Evolutionary conservation across 1,140 invertebrate genomes (phyloP).

Genomic region (Armadillidium nasatum): DNA sequence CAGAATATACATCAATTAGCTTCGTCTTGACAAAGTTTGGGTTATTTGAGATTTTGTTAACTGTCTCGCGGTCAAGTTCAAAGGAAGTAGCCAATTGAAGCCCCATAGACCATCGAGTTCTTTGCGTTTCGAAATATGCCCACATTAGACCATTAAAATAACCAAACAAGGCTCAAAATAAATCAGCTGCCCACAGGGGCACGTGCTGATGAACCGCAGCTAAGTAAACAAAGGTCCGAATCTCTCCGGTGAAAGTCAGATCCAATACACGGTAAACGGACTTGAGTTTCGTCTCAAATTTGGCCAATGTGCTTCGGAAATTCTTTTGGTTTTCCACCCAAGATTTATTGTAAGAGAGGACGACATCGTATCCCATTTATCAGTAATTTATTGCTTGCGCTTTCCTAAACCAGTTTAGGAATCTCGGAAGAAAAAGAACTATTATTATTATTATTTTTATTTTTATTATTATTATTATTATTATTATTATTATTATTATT

Average conservation of each 20-base stretch:
- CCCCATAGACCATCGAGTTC: not conserved
- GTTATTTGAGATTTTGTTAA: not conserved
- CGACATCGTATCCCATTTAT: not conserved
- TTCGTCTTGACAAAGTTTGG: no score
- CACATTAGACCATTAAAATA: not conserved
- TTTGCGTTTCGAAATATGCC: not conserved
- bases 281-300: not conserved
- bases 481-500: not conserved
- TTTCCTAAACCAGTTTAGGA: not conserved
- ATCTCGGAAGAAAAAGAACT: not conserved
- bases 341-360: not conserved
- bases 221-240: not conserved
- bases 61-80: not conserved
- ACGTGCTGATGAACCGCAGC: not conserved
- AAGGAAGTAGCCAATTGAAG: not conserved
- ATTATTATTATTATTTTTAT: not conserved
- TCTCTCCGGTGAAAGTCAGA: not conserved
- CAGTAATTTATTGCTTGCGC: not conserved
- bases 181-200: not conserved
- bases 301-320: not conserved
- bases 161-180: not conserved
- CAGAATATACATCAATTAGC: not conserved
- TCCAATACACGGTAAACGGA: not conserved
- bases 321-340: not conserved
- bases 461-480: not conserved